Evolutionary conservation across 2,888 invertebrate species (phyloP).

Genomic region (Minunthozetes semirufus): DNA sequence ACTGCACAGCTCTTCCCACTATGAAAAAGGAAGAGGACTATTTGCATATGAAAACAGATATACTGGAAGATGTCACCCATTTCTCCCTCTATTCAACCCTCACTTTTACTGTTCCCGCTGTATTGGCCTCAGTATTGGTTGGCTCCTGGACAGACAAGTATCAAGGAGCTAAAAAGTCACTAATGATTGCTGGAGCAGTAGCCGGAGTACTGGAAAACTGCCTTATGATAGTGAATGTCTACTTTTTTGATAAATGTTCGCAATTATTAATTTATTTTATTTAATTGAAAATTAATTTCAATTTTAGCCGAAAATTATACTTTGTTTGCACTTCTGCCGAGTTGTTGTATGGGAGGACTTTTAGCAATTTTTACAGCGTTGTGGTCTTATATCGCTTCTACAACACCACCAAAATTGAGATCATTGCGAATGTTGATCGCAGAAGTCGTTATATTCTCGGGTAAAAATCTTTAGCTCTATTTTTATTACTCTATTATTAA

Average conservation of each 20-base stretch:
- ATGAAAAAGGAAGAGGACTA: slow-evolving; percentile 10
- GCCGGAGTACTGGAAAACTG: not conserved
- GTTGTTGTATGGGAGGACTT: slow-evolving; percentile 3
- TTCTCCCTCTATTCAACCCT: not conserved
- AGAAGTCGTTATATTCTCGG: slow-evolving; percentile 12
- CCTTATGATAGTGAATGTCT: not conserved
- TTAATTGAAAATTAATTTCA: not conserved
- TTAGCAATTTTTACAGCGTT: not conserved
- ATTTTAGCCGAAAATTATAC: not conserved
- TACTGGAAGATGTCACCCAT: not conserved
- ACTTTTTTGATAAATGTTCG: slow-evolving; percentile 21
- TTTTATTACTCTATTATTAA: too few species aligned
- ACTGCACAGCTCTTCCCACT: slow-evolving; percentile 6
- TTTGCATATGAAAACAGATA: not conserved
- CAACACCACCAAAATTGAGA: slow-evolving; percentile 29
- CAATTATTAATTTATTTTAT: not conserved
- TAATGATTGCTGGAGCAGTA: not conserved
- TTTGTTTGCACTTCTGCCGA: not conserved
- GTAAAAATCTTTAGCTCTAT: too few species aligned
- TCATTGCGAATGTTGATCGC: slow-evolving; percentile 11
- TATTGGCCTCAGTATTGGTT: not conserved
- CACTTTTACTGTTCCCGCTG: not conserved
- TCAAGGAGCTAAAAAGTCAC: not conserved
- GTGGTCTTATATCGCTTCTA: slow-evolving; percentile 26
- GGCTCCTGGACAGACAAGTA: slow-evolving; percentile 33